Conservation (phyloP, 2,113 vertebrate genomes). For the Thalassarche chlororhynchos region DNA sequence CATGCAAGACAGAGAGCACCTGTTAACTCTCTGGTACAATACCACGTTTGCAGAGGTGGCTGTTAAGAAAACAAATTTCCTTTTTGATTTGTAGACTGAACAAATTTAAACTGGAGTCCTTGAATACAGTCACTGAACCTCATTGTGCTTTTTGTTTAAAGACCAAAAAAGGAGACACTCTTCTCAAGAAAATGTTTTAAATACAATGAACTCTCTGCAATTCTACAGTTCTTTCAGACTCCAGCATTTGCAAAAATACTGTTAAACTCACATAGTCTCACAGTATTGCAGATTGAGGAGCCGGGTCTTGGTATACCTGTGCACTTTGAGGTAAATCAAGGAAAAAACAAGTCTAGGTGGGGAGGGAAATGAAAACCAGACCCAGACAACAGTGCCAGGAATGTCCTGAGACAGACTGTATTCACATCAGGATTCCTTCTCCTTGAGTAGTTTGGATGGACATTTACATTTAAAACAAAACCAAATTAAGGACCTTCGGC, state of each 20-base stretch:
- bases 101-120: constrained; percentile 40
- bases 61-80: constrained; percentile 57
- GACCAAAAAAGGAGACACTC: neutral
- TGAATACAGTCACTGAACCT: constrained; percentile 1
- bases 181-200: neutral
- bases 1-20: constrained; percentile 23
- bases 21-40: constrained; percentile 15
- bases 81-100: constrained; percentile 53
- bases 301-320: neutral
- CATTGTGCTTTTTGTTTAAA: constrained; percentile 19
- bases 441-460: neutral
- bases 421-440: neutral
- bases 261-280: neutral
- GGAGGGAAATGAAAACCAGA: neutral
- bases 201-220: neutral
- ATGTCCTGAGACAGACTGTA: neutral
- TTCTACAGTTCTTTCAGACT: neutral
- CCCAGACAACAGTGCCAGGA: neutral
- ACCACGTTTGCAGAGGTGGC: constrained; percentile 22
- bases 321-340: neutral
- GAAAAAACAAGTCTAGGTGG: neutral
- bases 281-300: neutral
- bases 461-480: neutral
- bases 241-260: neutral
- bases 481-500: neutral